phyloP scores from a whole-genome alignment of 2,113 vertebrate species.

The Arenaria interpres region DNA sequence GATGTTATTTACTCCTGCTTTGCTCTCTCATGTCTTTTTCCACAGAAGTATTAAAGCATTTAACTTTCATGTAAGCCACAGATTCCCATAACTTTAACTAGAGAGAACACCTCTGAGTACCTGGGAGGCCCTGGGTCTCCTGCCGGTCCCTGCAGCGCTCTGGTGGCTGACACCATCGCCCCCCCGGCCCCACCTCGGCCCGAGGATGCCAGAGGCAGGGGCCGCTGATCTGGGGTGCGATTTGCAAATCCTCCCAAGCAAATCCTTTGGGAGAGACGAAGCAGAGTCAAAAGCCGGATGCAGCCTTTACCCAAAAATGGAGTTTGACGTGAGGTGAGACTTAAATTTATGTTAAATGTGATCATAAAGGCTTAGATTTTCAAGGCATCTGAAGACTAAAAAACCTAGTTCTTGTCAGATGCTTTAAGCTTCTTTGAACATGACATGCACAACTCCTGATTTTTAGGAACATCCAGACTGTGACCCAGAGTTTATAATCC shows the following conservation, averaged over 20 bases:
- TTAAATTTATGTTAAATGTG: background rate
- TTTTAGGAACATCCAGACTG: background rate
- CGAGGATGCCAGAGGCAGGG: rapidly evolving
- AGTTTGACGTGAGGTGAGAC: background rate
- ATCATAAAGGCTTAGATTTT: background rate
- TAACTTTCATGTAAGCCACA: background rate
- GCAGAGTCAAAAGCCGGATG: background rate
- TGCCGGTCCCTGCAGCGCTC: background rate
- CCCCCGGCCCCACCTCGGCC: background rate
- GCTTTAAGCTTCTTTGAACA: background rate
- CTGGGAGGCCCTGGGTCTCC: background rate
- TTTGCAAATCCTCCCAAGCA: background rate
- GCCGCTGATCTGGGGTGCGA: background rate
- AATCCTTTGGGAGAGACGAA: background rate
- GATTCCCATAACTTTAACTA: background rate
- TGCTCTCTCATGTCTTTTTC: background rate
- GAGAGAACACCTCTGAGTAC: background rate
- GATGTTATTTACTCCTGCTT: background rate
- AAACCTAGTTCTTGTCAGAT: background rate
- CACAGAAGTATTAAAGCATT: background rate
- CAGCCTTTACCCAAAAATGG: background rate
- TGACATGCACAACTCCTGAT: background rate
- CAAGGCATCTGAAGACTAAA: background rate
- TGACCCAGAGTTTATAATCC: background rate
- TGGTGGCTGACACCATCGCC: background rate